Conservation (phyloP, 1,140 invertebrate genomes). For the Vanessa atalanta region DNA sequence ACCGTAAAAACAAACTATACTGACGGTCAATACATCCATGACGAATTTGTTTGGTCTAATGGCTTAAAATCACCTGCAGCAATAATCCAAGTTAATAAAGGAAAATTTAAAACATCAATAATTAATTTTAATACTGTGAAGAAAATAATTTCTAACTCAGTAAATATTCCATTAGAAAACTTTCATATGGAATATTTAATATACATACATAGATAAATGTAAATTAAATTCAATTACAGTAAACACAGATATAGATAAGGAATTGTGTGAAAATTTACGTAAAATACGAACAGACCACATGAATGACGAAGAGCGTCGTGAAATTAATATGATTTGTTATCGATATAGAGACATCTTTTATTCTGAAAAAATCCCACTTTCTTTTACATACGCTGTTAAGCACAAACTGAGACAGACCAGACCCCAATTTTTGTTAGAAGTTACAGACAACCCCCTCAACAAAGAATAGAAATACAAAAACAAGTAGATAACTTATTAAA, state of each 20-base stretch:
- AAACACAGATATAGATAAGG: slow-evolving; percentile 1
- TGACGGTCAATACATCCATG: neutral
- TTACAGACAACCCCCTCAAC: slow-evolving; percentile 37
- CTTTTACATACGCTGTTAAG: slow-evolving; percentile 50
- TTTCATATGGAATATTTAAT: no score
- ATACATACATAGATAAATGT: neutral
- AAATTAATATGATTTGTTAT: slow-evolving; percentile 19
- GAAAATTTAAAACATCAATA: neutral
- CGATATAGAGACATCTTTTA: slow-evolving; percentile 47
- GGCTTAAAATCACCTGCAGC: neutral
- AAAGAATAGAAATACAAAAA: slow-evolving; percentile 41
- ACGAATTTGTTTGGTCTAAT: neutral
- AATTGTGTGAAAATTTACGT: slow-evolving; percentile 6
- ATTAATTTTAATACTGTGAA: slow-evolving; percentile 7
- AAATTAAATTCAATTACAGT: slow-evolving; percentile 1
- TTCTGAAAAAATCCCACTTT: slow-evolving; percentile 42
- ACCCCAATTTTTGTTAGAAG: slow-evolving; percentile 42
- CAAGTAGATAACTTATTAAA: slow-evolving; percentile 46
- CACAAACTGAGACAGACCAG: slow-evolving; percentile 43
- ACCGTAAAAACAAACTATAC: neutral
- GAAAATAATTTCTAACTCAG: slow-evolving; percentile 6
- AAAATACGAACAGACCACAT: slow-evolving; percentile 15
- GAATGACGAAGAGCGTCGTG: slow-evolving; percentile 11
- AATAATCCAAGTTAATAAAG: neutral
- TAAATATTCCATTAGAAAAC: slow-evolving; percentile 2